Evolutionary conservation across 2,113 vertebrate genomes (phyloP), one percentile per base, ranked within the genome.

Genomic region (Corapipo altera): DNA sequence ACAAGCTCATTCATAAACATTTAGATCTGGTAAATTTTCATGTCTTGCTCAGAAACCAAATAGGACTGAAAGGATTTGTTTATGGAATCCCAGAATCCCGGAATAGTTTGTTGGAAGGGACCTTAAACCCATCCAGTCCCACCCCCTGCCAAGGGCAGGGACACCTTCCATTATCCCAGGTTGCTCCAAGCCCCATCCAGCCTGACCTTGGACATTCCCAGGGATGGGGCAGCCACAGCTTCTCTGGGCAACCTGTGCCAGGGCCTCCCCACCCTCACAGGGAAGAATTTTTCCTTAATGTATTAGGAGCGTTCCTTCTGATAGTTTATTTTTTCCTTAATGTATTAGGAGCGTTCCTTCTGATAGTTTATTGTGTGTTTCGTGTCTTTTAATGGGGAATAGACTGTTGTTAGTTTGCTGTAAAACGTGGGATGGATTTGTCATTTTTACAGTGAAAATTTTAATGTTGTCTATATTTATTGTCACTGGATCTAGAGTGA

Each of bases 161-260:
- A 26, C 62, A 61, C n/a, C 21, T 55, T 1, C 24, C 55, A 15
- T 14, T 12, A 0, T 6, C 55, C 48, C 55, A 76, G 24, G 2
- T 0, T 48, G 16, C 30, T 70, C 55, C 16, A 4, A 46, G 28
- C 23, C 44, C 33, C 0, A 0, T 69, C n/a, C 64, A 62, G 0
- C 30, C 87, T 48, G 55, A 9, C 41, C 48, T 69, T 54, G 41
- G 30, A 0, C 39, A 32, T 6, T 32, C 1, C 20, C 62, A 78
- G 55, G 73, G 23, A 70, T 62, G 62, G 46, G 70, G 13, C 78
- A 69, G 5, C 46, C 46, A 4, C 62, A 75, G 46, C 54, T 75
- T 0, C 62, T 61, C 39, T 75, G 77, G 61, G 18, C 19, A 67
- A 1, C 12, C 46, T 61, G 46, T 75, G 70, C 70, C 62, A 61